Conservation (phyloP, 2,113 vertebrate genomes). For the Ochotona princeps region DNA sequence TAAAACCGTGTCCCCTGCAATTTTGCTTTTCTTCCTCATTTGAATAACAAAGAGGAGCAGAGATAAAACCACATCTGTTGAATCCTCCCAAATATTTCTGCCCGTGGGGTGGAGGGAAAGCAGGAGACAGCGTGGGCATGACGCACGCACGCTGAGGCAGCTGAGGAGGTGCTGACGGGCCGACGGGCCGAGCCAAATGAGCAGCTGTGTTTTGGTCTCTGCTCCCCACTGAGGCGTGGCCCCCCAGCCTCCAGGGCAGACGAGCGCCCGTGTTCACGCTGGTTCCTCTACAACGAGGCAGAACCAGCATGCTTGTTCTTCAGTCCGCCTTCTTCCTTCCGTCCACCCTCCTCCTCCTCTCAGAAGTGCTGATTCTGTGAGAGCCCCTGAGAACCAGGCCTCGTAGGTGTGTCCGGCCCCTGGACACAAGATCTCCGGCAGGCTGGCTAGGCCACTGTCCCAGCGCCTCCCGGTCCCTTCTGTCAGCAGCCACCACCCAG, state of each 20-base stretch:
- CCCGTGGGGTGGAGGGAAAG: constrained; percentile 76
- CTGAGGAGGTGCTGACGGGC: constrained; percentile 61
- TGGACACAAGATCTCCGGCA: too few relatives aligned
- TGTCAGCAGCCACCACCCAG: background rate
- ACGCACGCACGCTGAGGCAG: constrained; percentile 65
- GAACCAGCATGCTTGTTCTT: background rate
- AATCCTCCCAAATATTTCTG: constrained; percentile 76
- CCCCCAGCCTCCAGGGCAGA: constrained; percentile 76
- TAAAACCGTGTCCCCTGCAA: constrained; percentile 70
- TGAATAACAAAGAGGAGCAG: constrained; percentile 75
- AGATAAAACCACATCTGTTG: constrained; percentile 77
- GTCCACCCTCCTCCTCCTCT: background rate
- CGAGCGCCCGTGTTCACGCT: background rate
- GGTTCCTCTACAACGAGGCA: background rate
- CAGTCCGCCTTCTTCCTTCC: background rate
- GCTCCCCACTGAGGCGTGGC: constrained; percentile 78
- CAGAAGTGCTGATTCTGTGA: background rate
- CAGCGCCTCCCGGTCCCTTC: too few relatives aligned
- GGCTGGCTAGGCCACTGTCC: background rate
- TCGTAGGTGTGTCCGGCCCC: background rate
- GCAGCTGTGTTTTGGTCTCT: constrained; percentile 81
- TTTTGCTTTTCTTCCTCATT: constrained; percentile 51
- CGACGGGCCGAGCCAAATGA: constrained; percentile 72
- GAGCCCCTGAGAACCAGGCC: too few relatives aligned
- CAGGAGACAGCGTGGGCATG: constrained; percentile 78